phyloP scores from a whole-genome alignment of 2,888 invertebrate genomes.

The Parnassius apollo region DNA sequence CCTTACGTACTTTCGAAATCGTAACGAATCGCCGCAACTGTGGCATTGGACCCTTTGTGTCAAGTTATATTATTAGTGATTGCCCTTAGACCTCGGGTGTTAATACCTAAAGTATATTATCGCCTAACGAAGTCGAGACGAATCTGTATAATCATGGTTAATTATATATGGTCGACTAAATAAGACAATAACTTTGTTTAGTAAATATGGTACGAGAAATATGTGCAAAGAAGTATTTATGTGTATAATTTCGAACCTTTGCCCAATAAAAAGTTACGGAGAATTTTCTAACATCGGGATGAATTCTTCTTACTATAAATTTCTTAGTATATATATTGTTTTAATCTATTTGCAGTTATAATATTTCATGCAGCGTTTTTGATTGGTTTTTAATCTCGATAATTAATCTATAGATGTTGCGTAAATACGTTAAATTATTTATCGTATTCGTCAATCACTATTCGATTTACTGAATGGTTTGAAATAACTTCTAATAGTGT shows the following conservation, averaged over 20 bases:
- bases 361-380: constrained; percentile 11
- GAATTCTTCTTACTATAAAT: too few species aligned
- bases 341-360: neutral
- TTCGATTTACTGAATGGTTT: constrained; percentile 32
- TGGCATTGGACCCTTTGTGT: constrained; percentile 54
- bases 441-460: constrained; percentile 19
- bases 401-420: constrained; percentile 13
- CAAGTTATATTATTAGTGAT: constrained; percentile 49
- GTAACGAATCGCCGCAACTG: constrained; percentile 46
- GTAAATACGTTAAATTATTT: constrained; percentile 8
- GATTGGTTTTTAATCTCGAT: constrained; percentile 18
- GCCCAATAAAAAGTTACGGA: too few species aligned
- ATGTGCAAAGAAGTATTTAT: too few species aligned
- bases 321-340: too few species aligned
- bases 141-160: constrained; percentile 23
- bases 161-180: constrained; percentile 15
- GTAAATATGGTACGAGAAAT: neutral
- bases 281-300: too few species aligned
- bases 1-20: constrained; percentile 54
- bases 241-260: too few species aligned
- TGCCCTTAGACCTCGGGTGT: constrained; percentile 35
- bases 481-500: constrained; percentile 52
- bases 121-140: constrained; percentile 14
- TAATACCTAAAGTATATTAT: constrained; percentile 31
- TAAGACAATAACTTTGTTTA: neutral